Evolutionary conservation across 2,113 vertebrate genomes (phyloP).

Genomic region (Stegostoma tigrinum): DNA sequence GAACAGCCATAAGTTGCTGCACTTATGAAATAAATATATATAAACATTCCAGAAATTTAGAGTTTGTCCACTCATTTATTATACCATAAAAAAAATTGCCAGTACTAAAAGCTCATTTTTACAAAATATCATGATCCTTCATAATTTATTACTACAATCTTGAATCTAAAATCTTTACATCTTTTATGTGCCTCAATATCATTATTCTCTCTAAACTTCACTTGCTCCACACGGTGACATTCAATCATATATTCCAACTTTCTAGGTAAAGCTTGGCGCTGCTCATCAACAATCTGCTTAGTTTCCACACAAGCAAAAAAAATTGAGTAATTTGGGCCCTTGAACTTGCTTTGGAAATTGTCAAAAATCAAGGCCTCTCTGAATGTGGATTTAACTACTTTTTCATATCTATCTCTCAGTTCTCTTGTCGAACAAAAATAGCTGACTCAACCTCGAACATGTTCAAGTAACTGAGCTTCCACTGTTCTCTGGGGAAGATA

Average conservation of each 20-base stretch:
- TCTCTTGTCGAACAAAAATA: too few relatives aligned
- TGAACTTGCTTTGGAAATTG: too few relatives aligned
- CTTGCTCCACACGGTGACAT: accelerated
- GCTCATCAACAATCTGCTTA: neutral
- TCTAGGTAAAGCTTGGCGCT: neutral
- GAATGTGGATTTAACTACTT: too few relatives aligned
- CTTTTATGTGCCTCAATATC: neutral
- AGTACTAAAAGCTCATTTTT: neutral
- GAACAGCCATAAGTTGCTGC: neutral
- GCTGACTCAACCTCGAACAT: too few relatives aligned
- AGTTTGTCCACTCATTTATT: neutral
- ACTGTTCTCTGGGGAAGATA: too few relatives aligned
- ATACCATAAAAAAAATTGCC: neutral
- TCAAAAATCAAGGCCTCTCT: too few relatives aligned
- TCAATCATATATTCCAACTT: neutral
- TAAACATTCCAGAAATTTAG: neutral
- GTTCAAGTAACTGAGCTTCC: too few relatives aligned
- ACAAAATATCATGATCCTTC: neutral
- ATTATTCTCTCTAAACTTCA: accelerated
- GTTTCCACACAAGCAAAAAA: neutral
- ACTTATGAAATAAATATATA: neutral
- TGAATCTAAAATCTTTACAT: neutral
- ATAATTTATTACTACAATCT: neutral
- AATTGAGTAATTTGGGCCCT: too few relatives aligned
- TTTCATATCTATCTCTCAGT: too few relatives aligned